A percentile compares a stretch with the other conserved stretches of the same genome.
Conservation (phyloP, 2,888 invertebrate genomes). For the Sycophila texana region DNA sequence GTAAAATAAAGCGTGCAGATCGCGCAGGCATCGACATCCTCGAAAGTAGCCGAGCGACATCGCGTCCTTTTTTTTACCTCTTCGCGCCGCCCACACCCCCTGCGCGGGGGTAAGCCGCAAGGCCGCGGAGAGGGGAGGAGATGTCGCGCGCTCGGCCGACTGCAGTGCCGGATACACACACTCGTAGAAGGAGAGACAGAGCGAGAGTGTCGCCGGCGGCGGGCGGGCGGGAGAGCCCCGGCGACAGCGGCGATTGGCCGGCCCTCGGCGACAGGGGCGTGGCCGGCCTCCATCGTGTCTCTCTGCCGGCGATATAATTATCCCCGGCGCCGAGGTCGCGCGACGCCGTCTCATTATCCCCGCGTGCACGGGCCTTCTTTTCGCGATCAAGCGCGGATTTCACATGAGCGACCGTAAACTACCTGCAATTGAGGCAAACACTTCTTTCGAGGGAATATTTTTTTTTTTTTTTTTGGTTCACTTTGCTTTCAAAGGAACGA, state of each 20-base stretch:
- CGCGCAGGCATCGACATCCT: conserved; percentile 25
- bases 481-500: no score
- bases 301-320: conserved; percentile 44
- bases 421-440: no score
- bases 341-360: no score
- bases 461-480: no score
- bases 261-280: conserved; percentile 72
- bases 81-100: neutral
- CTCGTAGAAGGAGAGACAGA: conserved; percentile 16
- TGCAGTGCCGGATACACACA: neutral
- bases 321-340: neutral
- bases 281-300: conserved; percentile 73
- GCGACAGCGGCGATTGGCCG: conserved; percentile 72
- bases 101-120: neutral
- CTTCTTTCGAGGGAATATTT: no score
- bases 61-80: neutral
- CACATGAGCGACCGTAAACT: no score
- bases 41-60: neutral
- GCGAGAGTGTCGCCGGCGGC: conserved; percentile 36
- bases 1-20: neutral
- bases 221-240: conserved; percentile 54
- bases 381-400: no score
- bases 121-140: conserved; percentile 22
- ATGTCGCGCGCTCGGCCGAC: conserved; percentile 14
- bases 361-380: no score